Base-by-base conservation (phyloP, 1,140 invertebrate species). In the Aphelenchoides fujianensis region DNA sequence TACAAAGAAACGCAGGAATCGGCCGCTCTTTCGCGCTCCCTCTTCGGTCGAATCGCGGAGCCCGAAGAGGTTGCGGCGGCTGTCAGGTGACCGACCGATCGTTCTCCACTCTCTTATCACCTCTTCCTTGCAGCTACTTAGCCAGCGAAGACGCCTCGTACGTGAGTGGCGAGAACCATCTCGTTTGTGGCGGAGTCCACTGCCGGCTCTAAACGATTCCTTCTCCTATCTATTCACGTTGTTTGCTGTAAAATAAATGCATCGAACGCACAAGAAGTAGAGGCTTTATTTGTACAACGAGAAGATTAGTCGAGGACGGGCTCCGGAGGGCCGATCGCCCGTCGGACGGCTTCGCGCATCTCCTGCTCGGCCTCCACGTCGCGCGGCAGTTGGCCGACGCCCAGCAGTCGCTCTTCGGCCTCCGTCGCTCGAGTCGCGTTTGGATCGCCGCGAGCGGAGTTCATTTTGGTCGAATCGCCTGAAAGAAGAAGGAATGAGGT, bases 11-110 rank as follows among this genome's bases (percentile, higher is more conserved):
- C 34, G 27, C 27, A 5, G 19, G 30, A 63, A 59, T 30, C 55
- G 28, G 5, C 5, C 7, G 19, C 7, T 5, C 19, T 59, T 16
- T 59, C 55, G 19, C 28, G 28, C 27, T 5, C 5, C 5, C 5
- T 59, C 7, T 59, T 59, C 19, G 55, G 55, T 7, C 5, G 55
- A 19, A 59, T 59, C 34, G 55, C 27, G 34, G 55, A 59, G 19
- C 55, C 55, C 5, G 23, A 59, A 19, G 55, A 59, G 34, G 55
- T 59, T n/a, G n/a, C n/a, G n/a, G n/a, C n/a, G n/a, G n/a, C n/a
- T n/a, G n/a, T n/a, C n/a, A n/a, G n/a, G n/a, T n/a, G n/a, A n/a
- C n/a, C n/a, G n/a, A n/a, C n/a, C n/a, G n/a, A n/a, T n/a, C n/a
- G n/a, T n/a, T n/a, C n/a, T n/a, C n/a, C n/a, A n/a, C n/a, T n/a